phyloP scores from a whole-genome alignment of 2,888 invertebrate species.

The Drosophila tripunctata region DNA sequence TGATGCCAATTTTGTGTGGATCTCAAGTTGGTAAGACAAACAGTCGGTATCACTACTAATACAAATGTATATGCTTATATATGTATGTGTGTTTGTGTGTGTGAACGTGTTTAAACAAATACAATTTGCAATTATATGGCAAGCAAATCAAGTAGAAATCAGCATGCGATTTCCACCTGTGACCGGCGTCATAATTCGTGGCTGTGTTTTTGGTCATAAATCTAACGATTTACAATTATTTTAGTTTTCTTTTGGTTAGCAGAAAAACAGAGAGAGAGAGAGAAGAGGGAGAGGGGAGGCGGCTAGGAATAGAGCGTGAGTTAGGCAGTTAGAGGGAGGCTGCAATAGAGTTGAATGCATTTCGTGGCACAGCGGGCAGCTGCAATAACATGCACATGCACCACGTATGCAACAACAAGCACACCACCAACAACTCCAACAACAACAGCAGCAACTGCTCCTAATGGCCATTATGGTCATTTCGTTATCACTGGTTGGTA shows the following conservation, averaged over 20 bases:
- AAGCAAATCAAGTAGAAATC: slow-evolving; percentile 78
- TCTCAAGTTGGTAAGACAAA: slow-evolving; percentile 8
- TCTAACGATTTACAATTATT: slow-evolving; percentile 80
- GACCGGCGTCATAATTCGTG: slow-evolving; percentile 79
- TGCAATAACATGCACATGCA: slow-evolving; percentile 67
- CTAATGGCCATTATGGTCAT: slow-evolving; percentile 76
- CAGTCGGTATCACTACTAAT: background rate
- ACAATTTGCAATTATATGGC: slow-evolving; percentile 78
- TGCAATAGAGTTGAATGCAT: slow-evolving; percentile 56
- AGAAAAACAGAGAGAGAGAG: background rate
- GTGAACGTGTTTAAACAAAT: slow-evolving; percentile 77
- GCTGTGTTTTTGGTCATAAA: slow-evolving; percentile 76
- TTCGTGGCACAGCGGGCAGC: slow-evolving; percentile 76
- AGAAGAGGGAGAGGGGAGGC: background rate
- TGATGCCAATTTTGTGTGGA: slow-evolving; percentile 64
- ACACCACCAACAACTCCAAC: slow-evolving; percentile 26
- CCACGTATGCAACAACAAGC: slow-evolving; percentile 39
- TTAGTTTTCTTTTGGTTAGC: slow-evolving; percentile 27
- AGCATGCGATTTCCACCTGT: slow-evolving; percentile 79
- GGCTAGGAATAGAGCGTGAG: background rate
- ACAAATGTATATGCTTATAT: background rate
- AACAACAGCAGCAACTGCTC: slow-evolving; percentile 53
- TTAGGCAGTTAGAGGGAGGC: background rate
- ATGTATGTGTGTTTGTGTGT: background rate
- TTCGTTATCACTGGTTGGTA: slow-evolving; percentile 63